Evolutionary conservation across 2,888 invertebrate genomes (phyloP), one percentile per base, ranked within the genome.

Genomic region (Adineta ricciae): DNA sequence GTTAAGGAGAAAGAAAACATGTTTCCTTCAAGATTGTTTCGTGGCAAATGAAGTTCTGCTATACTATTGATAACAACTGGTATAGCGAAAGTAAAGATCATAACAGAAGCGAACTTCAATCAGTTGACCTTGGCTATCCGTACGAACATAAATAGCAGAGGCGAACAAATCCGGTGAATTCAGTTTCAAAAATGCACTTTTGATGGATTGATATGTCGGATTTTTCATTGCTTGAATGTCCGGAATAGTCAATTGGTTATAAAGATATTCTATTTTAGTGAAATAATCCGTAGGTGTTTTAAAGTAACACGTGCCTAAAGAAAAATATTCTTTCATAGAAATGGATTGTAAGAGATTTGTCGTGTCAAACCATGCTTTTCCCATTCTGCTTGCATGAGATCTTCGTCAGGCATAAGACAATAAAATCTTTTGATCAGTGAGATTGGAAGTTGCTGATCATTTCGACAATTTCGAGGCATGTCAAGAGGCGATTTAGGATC

Each of bases 381-480:
- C 78, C 78, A 78, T 41, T 78, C 78, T 32, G 78, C 38, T 78
- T 78, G 78, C 41, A 78, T 78, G 8, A 41, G 24, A n/a, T 41
- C 41, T 78, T 78, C 78, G n/a, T 78, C 41, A 2, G 78, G 78
- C 78, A 78, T 41, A 21, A 78, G 21, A 41, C 78, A 78, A 16
- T 78, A 78, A 41, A 8, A 78, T 1, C 78, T 38, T 78, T 41
- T 38, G n/a, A 78, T 78, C 24, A 78, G 1, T 41, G 78, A 5
- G 21, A 21, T 5, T 2, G 36, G 24, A 9, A 78, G 38, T 78
- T 78, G 41, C 41, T 78, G 36, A 0, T 78, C 78, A 78, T 78
- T 41, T 5, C 41, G 78, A 41, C 78, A 78, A 41, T 78, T 78
- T 41, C 78, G 78, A 78, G 78, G 78, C 11, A 41, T 38, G n/a